phyloP scores from a whole-genome alignment of 2,888 invertebrate genomes.

The Nemurella pictetii region DNA sequence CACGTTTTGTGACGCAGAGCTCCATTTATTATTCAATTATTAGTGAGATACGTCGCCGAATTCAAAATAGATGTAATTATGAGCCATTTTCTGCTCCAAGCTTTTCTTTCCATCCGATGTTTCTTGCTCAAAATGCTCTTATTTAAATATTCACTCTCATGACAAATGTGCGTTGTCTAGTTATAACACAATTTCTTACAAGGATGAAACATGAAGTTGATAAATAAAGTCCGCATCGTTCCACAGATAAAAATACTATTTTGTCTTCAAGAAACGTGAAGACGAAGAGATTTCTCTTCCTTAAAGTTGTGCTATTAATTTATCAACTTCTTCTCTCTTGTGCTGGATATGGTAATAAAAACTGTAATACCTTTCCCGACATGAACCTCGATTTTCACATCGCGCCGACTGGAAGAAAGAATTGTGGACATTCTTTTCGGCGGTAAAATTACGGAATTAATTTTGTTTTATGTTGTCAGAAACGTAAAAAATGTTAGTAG shows the following conservation, averaged over 20 bases:
- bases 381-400: background rate
- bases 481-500: background rate
- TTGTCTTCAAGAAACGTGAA: background rate
- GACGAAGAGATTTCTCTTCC: slow-evolving; percentile 13
- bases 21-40: background rate
- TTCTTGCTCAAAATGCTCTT: background rate
- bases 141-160: background rate
- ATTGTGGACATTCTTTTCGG: background rate
- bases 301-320: slow-evolving; percentile 13
- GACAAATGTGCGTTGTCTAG: background rate
- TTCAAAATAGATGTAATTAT: background rate
- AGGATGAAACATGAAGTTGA: slow-evolving; percentile 1
- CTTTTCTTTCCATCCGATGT: background rate
- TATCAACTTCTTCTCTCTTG: background rate
- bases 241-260: background rate
- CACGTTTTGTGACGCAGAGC: too few species aligned
- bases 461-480: background rate
- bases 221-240: slow-evolving; percentile 15
- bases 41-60: background rate
- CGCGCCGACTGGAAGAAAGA: background rate
- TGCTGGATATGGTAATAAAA: background rate
- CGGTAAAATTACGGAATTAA: background rate
- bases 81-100: background rate
- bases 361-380: background rate
- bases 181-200: background rate